Base-by-base conservation (phyloP, 2,888 invertebrate genomes). In the Caenorhabditis auriculariae region DNA sequence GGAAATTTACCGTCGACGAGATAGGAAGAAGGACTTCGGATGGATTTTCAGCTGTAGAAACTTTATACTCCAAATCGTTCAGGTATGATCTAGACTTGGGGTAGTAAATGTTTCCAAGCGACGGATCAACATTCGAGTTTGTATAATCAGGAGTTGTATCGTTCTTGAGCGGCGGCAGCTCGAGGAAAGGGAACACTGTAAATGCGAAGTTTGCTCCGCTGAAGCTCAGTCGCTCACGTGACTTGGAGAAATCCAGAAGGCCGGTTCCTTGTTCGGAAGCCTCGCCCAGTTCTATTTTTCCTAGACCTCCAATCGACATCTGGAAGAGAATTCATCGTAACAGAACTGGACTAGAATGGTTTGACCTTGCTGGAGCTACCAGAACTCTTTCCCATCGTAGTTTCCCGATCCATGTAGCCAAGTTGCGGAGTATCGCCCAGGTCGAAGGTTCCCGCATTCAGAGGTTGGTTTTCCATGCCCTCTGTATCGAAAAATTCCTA, bases 401-500 rank as follows among this genome's bases (percentile, higher is more conserved):
- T 63, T 35, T 70, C 66, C 26, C 69, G 57, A 32, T 74, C 68
- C 70, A 73, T 74, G 48, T 73, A 75, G 7, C 73, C 74, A 12
- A 72, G 56, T 41, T 70, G 62, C 5, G 72, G 71, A 15, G 54
- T 55, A 37, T 72, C 68, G n/a, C 56, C 59, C n/a, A 73, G 46
- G 19, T 67, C 52, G 45, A 68, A 75, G 0, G 69, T 60, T 21
- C 74, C 74, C 6, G 71, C 67, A 50, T 74, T 74, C 5, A 69
- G 42, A 17, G 49, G 35, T 26, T 56, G 55, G 23, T 58, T 49
- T 15, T 54, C 49, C 3, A 53, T 38, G 3, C 68, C 68, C 15
- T 44, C 67, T 64, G 27, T 2, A 61, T 52, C 21, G 19, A 5
- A 7, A n/a, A 15, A 15, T 7, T 41, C 19, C 19, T 41, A 7